Conservation (phyloP, 2,888 invertebrate species). For the Papilio demoleus region DNA sequence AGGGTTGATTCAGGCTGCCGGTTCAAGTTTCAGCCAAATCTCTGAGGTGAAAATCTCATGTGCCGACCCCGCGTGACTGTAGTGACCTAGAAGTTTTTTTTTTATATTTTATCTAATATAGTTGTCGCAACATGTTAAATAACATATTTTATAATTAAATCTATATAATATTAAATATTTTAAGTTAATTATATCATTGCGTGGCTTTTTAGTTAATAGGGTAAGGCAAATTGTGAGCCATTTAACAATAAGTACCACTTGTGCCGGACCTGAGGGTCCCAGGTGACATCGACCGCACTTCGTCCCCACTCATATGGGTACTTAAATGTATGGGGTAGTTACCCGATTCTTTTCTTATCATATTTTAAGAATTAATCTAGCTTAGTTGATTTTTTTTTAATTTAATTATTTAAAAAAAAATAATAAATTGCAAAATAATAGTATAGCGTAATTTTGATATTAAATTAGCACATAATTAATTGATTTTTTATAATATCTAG, state of each 20-base stretch:
- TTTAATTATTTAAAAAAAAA: no score
- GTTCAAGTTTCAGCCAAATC: no score
- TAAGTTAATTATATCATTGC: conserved; percentile 26
- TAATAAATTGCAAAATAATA: no score
- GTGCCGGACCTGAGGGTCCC: conserved; percentile 32
- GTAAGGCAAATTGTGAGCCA: conserved; percentile 33
- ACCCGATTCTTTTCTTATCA: conserved; percentile 4
- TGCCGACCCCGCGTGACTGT: no score
- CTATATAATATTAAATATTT: conserved; percentile 1
- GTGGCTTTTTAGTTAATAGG: conserved; percentile 37
- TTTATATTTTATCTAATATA: neutral
- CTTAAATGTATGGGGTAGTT: conserved; percentile 8
- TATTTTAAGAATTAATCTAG: neutral
- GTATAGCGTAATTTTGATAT: no score
- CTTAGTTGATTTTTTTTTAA: neutral
- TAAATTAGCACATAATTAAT: no score
- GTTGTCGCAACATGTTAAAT: neutral
- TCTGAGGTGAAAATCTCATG: no score
- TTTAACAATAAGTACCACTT: conserved; percentile 36
- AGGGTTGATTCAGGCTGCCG: no score
- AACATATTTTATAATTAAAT: neutral
- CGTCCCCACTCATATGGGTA: conserved; percentile 31
- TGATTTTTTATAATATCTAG: no score
- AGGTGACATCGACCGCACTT: conserved; percentile 42
- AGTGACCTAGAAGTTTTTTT: no score